Conservation (phyloP, 2,888 invertebrate species). For the Euclidia mi region DNA sequence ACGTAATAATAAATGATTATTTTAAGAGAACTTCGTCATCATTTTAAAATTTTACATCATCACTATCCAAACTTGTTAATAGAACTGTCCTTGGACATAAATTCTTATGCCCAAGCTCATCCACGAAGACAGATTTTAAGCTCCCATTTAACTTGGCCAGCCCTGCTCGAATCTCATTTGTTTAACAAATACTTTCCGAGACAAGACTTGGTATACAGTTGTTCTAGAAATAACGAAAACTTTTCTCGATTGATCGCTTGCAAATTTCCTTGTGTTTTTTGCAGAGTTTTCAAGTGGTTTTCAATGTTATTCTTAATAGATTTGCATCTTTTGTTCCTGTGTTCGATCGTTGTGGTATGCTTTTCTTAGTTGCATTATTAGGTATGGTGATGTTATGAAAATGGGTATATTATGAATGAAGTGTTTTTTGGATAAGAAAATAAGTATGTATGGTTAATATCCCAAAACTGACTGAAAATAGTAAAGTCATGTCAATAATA, state of each 20-base stretch:
- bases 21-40: too few species aligned
- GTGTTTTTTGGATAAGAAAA: too few species aligned
- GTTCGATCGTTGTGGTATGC: background rate
- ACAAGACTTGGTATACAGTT: constrained; percentile 43
- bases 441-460: too few species aligned
- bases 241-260: constrained; percentile 45
- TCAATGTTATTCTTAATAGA: constrained; percentile 19
- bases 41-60: too few species aligned
- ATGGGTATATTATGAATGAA: too few species aligned
- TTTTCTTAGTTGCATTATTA: background rate
- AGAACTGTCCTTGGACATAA: too few species aligned
- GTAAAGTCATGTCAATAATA: too few species aligned
- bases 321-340: constrained; percentile 16
- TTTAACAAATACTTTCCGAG: constrained; percentile 53
- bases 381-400: background rate
- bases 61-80: too few species aligned
- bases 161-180: constrained; percentile 54
- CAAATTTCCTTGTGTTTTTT: constrained; percentile 17
- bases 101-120: background rate
- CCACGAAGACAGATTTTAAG: background rate
- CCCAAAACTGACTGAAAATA: too few species aligned
- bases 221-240: constrained; percentile 49
- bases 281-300: constrained; percentile 16
- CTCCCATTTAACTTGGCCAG: constrained; percentile 19
- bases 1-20: too few species aligned